phyloP scores from a whole-genome alignment of 23 tunicate species.

The Clavelina lepadiformis region DNA sequence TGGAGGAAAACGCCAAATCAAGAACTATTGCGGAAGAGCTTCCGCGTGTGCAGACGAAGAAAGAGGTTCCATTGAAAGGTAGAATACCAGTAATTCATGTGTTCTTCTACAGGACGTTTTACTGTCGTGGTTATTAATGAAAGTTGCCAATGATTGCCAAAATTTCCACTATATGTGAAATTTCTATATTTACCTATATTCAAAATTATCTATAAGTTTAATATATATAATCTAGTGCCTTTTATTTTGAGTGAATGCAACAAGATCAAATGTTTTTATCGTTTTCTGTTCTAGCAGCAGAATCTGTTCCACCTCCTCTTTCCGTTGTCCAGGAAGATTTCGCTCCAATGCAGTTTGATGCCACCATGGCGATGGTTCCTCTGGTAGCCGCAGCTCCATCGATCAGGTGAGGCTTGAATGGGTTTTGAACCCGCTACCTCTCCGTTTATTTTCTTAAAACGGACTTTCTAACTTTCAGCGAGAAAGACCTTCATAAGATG shows the following conservation, averaged over 20 bases:
- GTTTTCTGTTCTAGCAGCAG: too few species aligned
- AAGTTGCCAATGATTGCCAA: neutral
- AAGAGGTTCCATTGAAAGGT: too few species aligned
- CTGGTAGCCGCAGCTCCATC: slow-evolving; percentile 34
- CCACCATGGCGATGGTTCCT: slow-evolving; percentile 18
- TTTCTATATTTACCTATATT: neutral
- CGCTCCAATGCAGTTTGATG: slow-evolving; percentile 24
- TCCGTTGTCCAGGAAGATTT: too few species aligned
- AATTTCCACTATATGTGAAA: neutral
- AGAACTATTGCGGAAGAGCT: too few species aligned
- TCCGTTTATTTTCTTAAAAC: neutral
- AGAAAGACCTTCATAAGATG: slow-evolving; percentile 62
- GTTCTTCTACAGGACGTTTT: neutral
- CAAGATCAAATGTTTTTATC: too few species aligned
- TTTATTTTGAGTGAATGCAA: too few species aligned
- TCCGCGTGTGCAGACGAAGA: too few species aligned
- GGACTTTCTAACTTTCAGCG: slow-evolving; percentile 35
- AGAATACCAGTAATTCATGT: neutral
- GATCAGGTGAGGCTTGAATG: slow-evolving; percentile 27
- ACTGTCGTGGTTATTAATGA: neutral
- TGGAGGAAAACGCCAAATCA: too few species aligned
- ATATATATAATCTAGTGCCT: too few species aligned
- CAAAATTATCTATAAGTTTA: neutral
- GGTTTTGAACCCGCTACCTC: too few species aligned
- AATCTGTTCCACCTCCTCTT: too few species aligned